Conservation (phyloP, 2,888 invertebrate genomes). For the Apantesis nais region DNA sequence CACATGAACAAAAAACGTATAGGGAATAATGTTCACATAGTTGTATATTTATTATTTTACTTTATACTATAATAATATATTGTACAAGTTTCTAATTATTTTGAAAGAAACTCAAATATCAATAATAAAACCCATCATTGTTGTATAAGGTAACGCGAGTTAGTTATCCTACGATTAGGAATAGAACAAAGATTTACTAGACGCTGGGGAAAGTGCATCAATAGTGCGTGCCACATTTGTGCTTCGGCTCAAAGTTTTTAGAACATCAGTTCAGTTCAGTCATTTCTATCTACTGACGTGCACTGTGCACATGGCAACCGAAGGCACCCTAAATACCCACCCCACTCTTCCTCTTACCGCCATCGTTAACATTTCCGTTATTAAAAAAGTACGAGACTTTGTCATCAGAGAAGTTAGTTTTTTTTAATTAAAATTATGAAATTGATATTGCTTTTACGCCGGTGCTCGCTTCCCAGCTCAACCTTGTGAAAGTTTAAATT, state of each 20-base stretch:
- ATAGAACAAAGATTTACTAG: background rate
- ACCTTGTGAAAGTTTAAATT: constrained; percentile 85
- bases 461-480: constrained; percentile 74
- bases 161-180: background rate
- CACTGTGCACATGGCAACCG: constrained; percentile 2
- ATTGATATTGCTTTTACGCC: constrained; percentile 85
- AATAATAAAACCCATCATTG: no score
- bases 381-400: constrained; percentile 85
- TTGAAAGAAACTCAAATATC: no score
- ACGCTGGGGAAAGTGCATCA: background rate
- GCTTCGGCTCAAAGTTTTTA: background rate
- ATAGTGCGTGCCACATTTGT: background rate
- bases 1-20: no score
- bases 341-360: constrained; percentile 55
- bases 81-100: no score
- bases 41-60: no score
- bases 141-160: background rate
- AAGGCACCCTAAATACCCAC: constrained; percentile 36
- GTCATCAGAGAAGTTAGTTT: constrained; percentile 84
- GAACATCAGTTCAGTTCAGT: background rate
- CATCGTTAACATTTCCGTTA: constrained; percentile 81
- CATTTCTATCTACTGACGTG: background rate
- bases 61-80: no score
- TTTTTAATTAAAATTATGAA: constrained; percentile 86
- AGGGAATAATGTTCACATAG: no score